Evolutionary conservation across 2,113 vertebrate genomes (phyloP).

Genomic region (Tor tambroides): DNA sequence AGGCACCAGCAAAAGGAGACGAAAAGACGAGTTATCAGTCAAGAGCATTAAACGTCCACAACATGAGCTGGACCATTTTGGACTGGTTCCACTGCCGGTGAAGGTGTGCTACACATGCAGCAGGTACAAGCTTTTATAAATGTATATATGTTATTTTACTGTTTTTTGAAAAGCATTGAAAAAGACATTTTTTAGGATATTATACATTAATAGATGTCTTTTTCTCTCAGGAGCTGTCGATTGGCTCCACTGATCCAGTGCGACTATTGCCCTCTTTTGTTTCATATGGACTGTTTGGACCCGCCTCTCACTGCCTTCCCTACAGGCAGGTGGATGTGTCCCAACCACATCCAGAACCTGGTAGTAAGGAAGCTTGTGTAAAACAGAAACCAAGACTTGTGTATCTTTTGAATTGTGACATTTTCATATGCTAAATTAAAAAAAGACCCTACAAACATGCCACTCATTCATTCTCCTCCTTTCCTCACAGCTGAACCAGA

Average conservation of each 20-base stretch:
- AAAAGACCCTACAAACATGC: neutral
- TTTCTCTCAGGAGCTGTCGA: conserved; percentile 87
- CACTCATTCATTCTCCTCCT: conserved; percentile 53
- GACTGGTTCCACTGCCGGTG: conserved; percentile 92
- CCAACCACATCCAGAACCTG: conserved; percentile 95
- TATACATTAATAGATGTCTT: neutral
- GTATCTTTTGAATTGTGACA: neutral
- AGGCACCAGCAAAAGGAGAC: conserved; percentile 97
- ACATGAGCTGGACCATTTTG: conserved; percentile 94
- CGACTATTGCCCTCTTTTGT: conserved; percentile 96
- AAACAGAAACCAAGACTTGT: neutral
- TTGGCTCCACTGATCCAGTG: conserved; percentile 96
- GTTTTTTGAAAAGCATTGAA: neutral
- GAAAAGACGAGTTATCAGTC: conserved; percentile 93
- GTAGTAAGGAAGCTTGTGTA: conserved; percentile 80
- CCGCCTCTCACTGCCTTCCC: conserved; percentile 97
- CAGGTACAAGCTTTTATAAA: conserved; percentile 76
- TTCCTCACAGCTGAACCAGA: conserved; percentile 90
- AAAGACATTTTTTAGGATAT: neutral
- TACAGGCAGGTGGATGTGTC: conserved; percentile 98
- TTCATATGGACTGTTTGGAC: conserved; percentile 99
- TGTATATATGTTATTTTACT: neutral
- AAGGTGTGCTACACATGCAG: conserved; percentile 96
- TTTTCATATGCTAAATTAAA: neutral
- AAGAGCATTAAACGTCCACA: conserved; percentile 94